Evolutionary conservation across 2,888 invertebrate species (phyloP).

Genomic region (Macroteleia sp.): DNA sequence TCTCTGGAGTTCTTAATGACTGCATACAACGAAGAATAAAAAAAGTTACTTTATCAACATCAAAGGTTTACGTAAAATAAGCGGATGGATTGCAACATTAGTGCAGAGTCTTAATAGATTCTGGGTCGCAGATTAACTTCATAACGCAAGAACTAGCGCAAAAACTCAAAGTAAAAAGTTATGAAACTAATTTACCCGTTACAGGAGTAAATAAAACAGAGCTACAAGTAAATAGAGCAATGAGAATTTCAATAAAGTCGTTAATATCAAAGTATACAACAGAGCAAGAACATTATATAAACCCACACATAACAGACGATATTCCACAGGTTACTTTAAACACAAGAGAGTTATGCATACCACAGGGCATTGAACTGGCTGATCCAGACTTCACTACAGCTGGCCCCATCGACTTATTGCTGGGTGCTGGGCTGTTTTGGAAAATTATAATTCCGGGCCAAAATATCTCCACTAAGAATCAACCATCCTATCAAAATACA

Average conservation of each 20-base stretch:
- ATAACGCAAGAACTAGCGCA: neutral
- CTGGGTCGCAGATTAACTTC: neutral
- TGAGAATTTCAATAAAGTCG: neutral
- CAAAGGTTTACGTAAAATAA: neutral
- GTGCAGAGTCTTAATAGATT: slow-evolving; percentile 1
- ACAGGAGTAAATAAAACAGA: neutral
- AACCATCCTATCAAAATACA: slow-evolving; percentile 2
- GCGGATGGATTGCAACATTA: neutral
- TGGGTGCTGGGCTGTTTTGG: slow-evolving; percentile 16
- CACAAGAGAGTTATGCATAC: neutral
- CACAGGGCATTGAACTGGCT: slow-evolving; percentile 3
- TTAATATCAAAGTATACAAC: neutral
- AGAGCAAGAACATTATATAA: neutral
- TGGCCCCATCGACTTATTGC: neutral
- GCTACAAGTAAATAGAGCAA: neutral
- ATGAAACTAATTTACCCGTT: neutral
- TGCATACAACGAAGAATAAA: too few species aligned
- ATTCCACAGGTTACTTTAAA: slow-evolving; percentile 4
- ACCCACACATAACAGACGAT: neutral
- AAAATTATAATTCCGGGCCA: slow-evolving; percentile 4
- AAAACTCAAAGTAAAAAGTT: neutral
- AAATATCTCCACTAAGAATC: neutral
- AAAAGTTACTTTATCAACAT: too few species aligned
- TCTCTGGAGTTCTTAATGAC: too few species aligned
- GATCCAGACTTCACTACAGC: slow-evolving; percentile 7